Evolutionary conservation across 2,113 vertebrate species (phyloP), one percentile per base, ranked within the genome.

Genomic region (Charadrius vociferus): DNA sequence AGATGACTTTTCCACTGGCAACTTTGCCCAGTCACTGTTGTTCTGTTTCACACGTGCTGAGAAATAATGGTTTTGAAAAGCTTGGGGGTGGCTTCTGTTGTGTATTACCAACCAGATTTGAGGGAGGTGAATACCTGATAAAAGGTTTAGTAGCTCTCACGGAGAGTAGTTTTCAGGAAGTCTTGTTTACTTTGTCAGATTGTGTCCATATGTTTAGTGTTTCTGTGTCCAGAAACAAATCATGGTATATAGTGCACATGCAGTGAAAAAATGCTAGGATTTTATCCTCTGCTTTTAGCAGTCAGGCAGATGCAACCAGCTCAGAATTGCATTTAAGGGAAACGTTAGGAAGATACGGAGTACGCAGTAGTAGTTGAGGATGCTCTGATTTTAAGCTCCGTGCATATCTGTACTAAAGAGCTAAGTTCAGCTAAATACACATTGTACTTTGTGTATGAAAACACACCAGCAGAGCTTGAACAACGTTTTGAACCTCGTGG

Each of bases 401-500:
- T 87, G 56, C n/a, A 10, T 93, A 56, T 71, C 74, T 95, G 78
- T 95, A n/a, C 36, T 95, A 34, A 90, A 94, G 70, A 89, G 81
- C 62, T 79, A 86, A 47, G 23, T 93, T 82, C 49, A 75, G 81
- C 77, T 91, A 93, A 95, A 87, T 85, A 80, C 87, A 91, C 78
- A 14, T 73, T 87, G 89, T 89, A 85, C 22, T 79, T 82, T 94
- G 81, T 93, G 86, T 96, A 91, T 77, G 70, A 90, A 92, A 90
- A 90, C 79, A 94, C 93, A 96, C 86, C 94, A 95, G 96, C 95
- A 97, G 91, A 95, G 94, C 91, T 95, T 95, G 36, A 81, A 67
- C 56, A 61, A 71, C 79, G 68, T 81, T 52, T 95, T 95, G 72
- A 97, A 89, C 66, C 84, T 86, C 16, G 29, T 75, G 89, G 63